Evolutionary conservation across 2,888 invertebrate genomes (phyloP).

Genomic region (Reticulitermes lucifugus): DNA sequence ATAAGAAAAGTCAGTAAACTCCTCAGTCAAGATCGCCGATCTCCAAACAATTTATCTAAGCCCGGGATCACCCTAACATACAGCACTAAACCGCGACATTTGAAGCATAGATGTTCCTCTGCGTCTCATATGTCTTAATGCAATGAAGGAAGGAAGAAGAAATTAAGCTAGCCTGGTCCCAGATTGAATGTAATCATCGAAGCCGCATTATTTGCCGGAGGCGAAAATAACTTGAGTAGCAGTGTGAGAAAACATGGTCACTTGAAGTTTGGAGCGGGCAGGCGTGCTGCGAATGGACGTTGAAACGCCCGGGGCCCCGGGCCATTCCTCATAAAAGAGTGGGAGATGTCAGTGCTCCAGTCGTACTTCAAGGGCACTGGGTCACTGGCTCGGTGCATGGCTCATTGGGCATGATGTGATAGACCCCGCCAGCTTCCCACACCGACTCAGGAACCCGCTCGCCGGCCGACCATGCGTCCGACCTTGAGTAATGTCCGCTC

Average conservation of each 20-base stretch:
- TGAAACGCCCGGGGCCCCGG: not conserved
- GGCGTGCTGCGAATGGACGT: not conserved
- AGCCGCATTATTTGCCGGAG: too few species aligned
- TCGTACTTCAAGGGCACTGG: conserved; percentile 27
- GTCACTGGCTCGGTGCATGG: conserved; percentile 18
- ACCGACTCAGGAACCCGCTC: not conserved
- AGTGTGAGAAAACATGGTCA: not conserved
- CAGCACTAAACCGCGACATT: too few species aligned
- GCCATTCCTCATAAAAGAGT: not conserved
- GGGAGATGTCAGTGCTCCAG: not conserved
- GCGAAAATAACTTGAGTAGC: too few species aligned
- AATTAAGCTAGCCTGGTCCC: not conserved
- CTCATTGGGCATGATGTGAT: conserved; percentile 20
- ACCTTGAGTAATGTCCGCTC: conserved; percentile 13
- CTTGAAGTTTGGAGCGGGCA: not conserved
- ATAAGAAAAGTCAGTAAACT: too few species aligned
- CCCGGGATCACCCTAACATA: too few species aligned
- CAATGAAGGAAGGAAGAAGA: too few species aligned
- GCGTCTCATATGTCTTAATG: too few species aligned
- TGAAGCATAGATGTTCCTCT: too few species aligned
- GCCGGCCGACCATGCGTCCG: not conserved
- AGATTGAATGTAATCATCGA: too few species aligned
- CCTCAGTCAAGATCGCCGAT: too few species aligned
- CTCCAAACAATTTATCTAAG: too few species aligned
- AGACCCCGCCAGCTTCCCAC: not conserved